Evolutionary conservation across 2,888 invertebrate genomes (phyloP).

Genomic region (Allophyes oxyacanthae): DNA sequence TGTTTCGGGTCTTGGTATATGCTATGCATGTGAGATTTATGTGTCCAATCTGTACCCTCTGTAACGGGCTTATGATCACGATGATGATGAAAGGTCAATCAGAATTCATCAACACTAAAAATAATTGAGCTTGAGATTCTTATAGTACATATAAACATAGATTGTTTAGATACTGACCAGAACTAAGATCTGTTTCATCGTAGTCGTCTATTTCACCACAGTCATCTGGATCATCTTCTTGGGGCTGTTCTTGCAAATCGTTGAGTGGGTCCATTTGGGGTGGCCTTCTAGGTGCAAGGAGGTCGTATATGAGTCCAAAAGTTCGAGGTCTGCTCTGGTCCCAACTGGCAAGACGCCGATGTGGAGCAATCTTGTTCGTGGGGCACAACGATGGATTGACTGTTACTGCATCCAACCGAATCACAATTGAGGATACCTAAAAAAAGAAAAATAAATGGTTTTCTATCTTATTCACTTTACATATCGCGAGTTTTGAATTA

Average conservation of each 20-base stretch:
- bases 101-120: too few species aligned
- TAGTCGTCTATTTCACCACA: constrained; percentile 85
- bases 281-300: constrained; percentile 66
- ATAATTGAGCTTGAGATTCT: too few species aligned
- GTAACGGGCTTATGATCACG: too few species aligned
- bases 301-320: constrained; percentile 73
- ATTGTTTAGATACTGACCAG: constrained; percentile 65
- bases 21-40: too few species aligned
- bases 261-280: constrained; percentile 54
- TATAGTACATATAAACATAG: too few species aligned
- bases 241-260: constrained; percentile 74
- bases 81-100: too few species aligned
- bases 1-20: too few species aligned
- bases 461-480: too few species aligned
- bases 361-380: constrained; percentile 84
- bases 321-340: constrained; percentile 68
- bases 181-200: constrained; percentile 82
- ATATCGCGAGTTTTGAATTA: background rate
- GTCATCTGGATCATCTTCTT: constrained; percentile 77
- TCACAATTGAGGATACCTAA: constrained; percentile 60
- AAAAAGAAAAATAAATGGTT: constrained; percentile 15
- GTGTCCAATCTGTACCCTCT: too few species aligned
- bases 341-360: constrained; percentile 64
- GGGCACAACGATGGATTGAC: constrained; percentile 78
- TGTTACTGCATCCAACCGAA: constrained; percentile 70